phyloP scores from a whole-genome alignment of 2,113 vertebrate genomes.

The Strix uralensis region DNA sequence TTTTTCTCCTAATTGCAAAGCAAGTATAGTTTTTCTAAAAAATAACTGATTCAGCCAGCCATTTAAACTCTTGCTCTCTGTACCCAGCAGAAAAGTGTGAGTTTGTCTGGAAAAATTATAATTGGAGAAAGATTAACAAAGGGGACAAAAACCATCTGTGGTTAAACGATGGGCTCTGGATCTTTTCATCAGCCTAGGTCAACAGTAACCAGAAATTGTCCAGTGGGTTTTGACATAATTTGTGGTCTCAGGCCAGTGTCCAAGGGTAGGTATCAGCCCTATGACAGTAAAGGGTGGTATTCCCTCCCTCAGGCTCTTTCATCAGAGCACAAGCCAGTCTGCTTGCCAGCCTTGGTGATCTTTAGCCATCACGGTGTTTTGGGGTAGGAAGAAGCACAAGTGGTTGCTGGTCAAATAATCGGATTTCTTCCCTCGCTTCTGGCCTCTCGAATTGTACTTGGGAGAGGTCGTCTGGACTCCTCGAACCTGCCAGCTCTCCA shows the following conservation, averaged over 20 bases:
- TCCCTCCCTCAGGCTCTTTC: not conserved
- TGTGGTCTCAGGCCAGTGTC: not conserved
- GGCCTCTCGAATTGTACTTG: not conserved
- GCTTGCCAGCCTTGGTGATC: not conserved
- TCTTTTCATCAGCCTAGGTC: not conserved
- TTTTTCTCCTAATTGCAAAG: not conserved
- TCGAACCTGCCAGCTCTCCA: accelerated
- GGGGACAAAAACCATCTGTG: not conserved
- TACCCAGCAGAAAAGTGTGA: not conserved
- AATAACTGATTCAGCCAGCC: not conserved
- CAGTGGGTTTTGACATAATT: not conserved
- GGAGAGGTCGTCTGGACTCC: not conserved
- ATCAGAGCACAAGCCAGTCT: not conserved
- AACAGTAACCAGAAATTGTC: not conserved
- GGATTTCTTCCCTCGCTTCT: not conserved
- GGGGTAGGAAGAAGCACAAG: not conserved
- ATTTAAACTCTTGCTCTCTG: not conserved
- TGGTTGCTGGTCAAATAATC: not conserved
- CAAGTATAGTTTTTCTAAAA: not conserved
- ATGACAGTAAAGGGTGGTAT: not conserved
- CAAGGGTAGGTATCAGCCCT: not conserved
- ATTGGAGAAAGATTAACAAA: not conserved
- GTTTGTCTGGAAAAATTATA: conserved; percentile 6
- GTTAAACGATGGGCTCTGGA: not conserved
- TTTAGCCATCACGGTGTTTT: accelerated